A percentile compares a stretch with the other conserved stretches of the same genome.
These are phyloP conservation scores for Epsilonema sp. DNA, from an alignment of 2,888 invertebrate genomes.

Conservation along the genomic window DNA sequence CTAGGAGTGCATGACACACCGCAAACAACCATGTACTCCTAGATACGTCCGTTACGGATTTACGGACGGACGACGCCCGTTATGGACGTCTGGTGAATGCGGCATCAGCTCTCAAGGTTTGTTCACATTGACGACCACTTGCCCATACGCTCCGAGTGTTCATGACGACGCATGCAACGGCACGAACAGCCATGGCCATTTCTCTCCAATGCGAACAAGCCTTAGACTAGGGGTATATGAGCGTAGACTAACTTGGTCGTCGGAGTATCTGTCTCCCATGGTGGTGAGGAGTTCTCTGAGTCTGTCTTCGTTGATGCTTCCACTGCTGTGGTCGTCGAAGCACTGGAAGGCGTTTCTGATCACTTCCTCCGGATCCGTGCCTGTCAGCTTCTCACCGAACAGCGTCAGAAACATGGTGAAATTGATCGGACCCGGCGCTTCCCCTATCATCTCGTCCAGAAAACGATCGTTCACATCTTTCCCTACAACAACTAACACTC, in stretches of 20 bases:
- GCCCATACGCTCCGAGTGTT: background rate
- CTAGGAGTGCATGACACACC: no score
- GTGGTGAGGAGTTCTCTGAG: constrained; percentile 80
- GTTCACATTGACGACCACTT: no score
- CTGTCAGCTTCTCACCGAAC: constrained; percentile 84
- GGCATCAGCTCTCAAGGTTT: no score
- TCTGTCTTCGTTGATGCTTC: constrained; percentile 70
- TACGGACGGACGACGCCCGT: no score
- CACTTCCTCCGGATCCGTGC: constrained; percentile 29
- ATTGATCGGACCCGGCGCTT: constrained; percentile 83
- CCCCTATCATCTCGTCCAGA: constrained; percentile 92
- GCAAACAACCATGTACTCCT: no score
- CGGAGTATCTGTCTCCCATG: constrained; percentile 74
- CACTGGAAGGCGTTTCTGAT: constrained; percentile 98
- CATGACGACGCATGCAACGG: background rate
- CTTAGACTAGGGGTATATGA: background rate
- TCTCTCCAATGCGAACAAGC: background rate
- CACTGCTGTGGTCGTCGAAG: constrained; percentile 83
- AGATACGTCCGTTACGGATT: no score
- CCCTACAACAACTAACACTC: constrained; percentile 39
- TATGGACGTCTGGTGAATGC: no score
- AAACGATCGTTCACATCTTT: constrained; percentile 91
- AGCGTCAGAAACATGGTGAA: constrained; percentile 98
- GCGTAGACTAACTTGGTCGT: constrained; percentile 51
- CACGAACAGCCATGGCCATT: background rate